phyloP scores from a whole-genome alignment of 92 coral and sea anemone genomes.

The Epizoanthus stellaris region DNA sequence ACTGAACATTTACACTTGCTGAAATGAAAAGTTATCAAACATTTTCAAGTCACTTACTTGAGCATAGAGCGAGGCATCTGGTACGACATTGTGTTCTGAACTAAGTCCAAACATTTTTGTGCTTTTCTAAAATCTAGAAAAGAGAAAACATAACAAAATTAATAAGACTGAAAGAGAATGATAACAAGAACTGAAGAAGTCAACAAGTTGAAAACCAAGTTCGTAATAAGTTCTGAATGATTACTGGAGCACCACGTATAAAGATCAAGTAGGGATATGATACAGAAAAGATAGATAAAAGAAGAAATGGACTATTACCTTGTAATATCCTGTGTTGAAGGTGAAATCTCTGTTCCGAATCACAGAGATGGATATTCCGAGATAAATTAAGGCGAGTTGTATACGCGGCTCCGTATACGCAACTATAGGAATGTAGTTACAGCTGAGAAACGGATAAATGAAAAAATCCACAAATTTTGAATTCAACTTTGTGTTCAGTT shows the following conservation, averaged over 20 bases:
- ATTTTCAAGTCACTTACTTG: conserved; percentile 71
- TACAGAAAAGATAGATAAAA: not conserved
- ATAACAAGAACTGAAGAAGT: conserved; percentile 32
- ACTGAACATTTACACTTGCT: conserved; percentile 12
- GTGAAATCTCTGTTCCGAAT: conserved; percentile 4
- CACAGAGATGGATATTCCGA: conserved; percentile 20
- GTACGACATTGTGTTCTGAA: conserved; percentile 91
- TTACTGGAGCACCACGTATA: conserved; percentile 7
- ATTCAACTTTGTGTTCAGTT: conserved; percentile 7
- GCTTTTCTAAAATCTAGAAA: conserved; percentile 36
- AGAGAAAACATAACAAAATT: conserved; percentile 34
- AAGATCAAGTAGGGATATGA: not conserved
- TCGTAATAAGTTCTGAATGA: conserved; percentile 22
- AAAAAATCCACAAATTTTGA: conserved; percentile 16
- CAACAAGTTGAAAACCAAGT: conserved; percentile 20
- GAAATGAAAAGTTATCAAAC: not conserved
- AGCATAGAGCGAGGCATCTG: conserved; percentile 94
- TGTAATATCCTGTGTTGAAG: conserved; percentile 28
- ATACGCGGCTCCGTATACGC: not conserved
- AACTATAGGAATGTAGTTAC: conserved; percentile 37
- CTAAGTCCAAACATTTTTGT: conserved; percentile 80
- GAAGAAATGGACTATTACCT: conserved; percentile 4
- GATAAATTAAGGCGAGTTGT: not conserved
- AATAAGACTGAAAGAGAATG: conserved; percentile 5
- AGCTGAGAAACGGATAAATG: conserved; percentile 6